Evolutionary conservation across 1,140 invertebrate species (phyloP), one percentile per base, ranked within the genome.

Genomic region (Metopolophium dirhodum): DNA sequence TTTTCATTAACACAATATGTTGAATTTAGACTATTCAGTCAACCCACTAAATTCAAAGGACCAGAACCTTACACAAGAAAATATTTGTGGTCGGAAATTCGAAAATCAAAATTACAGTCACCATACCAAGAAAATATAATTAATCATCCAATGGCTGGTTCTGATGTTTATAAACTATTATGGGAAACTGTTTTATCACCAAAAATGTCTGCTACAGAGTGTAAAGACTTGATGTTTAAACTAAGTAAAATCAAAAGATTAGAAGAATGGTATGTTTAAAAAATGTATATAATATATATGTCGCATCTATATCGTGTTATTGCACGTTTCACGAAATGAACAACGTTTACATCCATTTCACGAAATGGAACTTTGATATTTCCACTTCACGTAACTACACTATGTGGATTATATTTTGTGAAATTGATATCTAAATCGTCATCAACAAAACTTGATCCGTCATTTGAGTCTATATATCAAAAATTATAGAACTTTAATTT

Each of bases 231-330:
- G 77, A 18, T 93, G 35, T 54, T 86, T n/a, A 93, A 86, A 45
- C 85, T 93, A 41, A 86, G 82, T n/a, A 93, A 93, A 85, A 83
- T 93, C 14, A 85, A 93, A 57, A 93, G 91, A 93, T 93, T 93
- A 86, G 35, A 93, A 93, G 49, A 86, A 37, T 30, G 68, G 82
- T 86, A 93, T n/a, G 37, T 93, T n/a, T 85, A 7, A 35, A 92
- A 47, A 91, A 45, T 86, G 45, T 85, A 1, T 47, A 51, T 35
- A 51, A 49, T 22, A 41, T 22, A 35, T 82, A 20, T 7, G 26
- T 9, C 11, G 30, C 23, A 37, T 37, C 2, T 2, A 37, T 37
- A 37, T 37, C 37, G 37, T 37, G 8, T 86, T 30, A 30, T 41
- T 41, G 41, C 41, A 41, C 3, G 4, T 41, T 41, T 41, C 41